Percentiles rank a stretch among this genome's conserved stretches.
These are phyloP conservation scores for Lerista edwardsae DNA, from an alignment of 2,797 vertebrate species.

Conservation along the genomic window DNA sequence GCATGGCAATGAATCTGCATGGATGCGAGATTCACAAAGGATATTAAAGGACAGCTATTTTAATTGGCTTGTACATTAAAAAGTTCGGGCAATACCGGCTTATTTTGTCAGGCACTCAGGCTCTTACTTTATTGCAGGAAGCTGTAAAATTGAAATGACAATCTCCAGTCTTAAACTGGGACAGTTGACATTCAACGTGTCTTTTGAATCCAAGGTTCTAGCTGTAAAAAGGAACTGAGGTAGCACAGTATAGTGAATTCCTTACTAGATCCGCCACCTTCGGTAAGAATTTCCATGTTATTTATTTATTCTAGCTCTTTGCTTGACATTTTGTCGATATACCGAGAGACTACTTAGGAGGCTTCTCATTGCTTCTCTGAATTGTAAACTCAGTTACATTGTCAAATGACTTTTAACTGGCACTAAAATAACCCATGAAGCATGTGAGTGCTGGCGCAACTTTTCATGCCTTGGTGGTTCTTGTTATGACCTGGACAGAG, in stretches of 20 bases:
- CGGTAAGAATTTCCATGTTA: conserved; percentile 45
- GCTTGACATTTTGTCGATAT: conserved; percentile 64
- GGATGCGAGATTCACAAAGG: not conserved
- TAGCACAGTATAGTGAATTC: conserved; percentile 10
- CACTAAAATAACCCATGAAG: conserved; percentile 69
- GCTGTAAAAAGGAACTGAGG: conserved; percentile 18
- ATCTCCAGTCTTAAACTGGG: conserved; percentile 33
- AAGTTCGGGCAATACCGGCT: not conserved
- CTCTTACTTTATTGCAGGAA: conserved; percentile 11
- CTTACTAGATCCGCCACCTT: conserved; percentile 36
- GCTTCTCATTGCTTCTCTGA: conserved; percentile 68
- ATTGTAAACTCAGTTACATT: conserved; percentile 67
- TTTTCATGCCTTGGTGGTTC: conserved; percentile 67
- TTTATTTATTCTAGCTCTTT: conserved; percentile 42
- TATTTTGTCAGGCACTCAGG: not conserved
- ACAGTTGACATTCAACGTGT: conserved; percentile 35
- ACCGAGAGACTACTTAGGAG: conserved; percentile 55
- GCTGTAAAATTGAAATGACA: conserved; percentile 12
- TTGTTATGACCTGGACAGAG: conserved; percentile 37
- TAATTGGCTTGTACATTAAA: not conserved
- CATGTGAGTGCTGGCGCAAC: conserved; percentile 58
- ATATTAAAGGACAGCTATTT: not conserved
- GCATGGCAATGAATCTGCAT: not conserved
- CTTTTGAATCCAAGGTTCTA: not conserved
- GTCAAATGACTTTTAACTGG: conserved; percentile 68